Evolutionary conservation across 2,113 vertebrate genomes (phyloP).

Genomic region (Solenodon paradoxus): DNA sequence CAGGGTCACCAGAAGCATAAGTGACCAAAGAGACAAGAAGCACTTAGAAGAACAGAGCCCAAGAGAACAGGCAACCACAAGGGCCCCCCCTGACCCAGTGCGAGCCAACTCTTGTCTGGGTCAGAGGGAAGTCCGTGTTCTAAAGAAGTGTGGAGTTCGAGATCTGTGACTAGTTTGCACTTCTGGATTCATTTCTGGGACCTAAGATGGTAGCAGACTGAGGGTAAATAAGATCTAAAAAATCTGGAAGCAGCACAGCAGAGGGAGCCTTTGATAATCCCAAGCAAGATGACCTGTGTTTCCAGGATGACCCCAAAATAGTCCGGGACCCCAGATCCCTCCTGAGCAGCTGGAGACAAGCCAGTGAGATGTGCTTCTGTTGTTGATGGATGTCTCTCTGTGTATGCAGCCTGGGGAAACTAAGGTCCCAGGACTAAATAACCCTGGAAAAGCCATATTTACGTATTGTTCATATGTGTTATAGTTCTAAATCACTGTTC

Average conservation of each 20-base stretch:
- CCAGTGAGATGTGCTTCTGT: background rate
- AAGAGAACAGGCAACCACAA: background rate
- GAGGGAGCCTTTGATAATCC: background rate
- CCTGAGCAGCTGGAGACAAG: background rate
- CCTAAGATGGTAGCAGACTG: background rate
- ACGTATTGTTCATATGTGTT: background rate
- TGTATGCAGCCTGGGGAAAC: background rate
- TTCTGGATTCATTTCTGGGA: background rate
- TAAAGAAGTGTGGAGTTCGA: background rate
- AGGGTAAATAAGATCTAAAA: background rate
- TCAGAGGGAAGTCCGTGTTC: background rate
- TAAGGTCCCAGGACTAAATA: background rate
- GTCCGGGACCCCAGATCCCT: background rate
- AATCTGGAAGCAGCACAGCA: background rate
- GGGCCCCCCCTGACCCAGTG: background rate
- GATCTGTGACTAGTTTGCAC: background rate
- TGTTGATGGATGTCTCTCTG: background rate
- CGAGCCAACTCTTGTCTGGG: accelerated
- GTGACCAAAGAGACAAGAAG: background rate
- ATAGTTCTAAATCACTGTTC: background rate
- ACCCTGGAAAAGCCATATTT: background rate
- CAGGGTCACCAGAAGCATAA: background rate
- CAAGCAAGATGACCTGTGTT: too few species aligned
- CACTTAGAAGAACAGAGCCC: background rate
- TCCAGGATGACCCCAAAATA: background rate